These are phyloP conservation scores for Amblyornis subalaris DNA, from an alignment of 2,113 vertebrate species.

Conservation along the genomic window DNA sequence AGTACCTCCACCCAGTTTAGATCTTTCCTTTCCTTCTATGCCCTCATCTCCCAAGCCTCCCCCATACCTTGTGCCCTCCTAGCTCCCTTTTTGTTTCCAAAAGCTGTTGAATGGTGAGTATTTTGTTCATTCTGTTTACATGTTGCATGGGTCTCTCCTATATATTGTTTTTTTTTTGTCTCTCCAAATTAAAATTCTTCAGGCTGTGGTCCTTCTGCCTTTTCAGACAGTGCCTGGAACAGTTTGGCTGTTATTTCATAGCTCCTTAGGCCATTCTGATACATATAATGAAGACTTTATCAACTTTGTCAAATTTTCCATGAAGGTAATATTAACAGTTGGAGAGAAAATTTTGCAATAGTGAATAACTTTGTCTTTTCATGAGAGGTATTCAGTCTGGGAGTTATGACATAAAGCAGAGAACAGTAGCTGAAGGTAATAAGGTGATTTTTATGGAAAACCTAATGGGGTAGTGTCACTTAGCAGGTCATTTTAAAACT, in stretches of 20 bases:
- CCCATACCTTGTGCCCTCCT: fast-evolving
- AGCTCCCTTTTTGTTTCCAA: neutral
- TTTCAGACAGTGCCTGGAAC: neutral
- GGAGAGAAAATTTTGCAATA: neutral
- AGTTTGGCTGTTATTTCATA: neutral
- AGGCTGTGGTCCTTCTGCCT: neutral
- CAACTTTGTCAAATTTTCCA: neutral
- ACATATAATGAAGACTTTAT: neutral
- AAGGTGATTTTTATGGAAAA: neutral
- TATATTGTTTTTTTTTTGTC: fast-evolving
- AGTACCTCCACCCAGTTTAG: neutral
- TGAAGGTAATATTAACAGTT: neutral
- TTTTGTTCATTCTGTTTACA: neutral
- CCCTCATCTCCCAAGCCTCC: neutral
- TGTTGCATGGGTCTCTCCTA: neutral
- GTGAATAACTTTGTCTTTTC: neutral
- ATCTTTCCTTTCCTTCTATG: neutral
- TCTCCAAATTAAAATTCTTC: neutral
- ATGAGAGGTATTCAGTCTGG: neutral
- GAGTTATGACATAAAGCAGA: neutral
- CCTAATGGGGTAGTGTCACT: neutral
- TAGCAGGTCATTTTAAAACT: neutral
- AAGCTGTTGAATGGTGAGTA: neutral
- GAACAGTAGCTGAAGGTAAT: neutral
- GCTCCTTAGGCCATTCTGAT: neutral